Conservation (phyloP, 2,888 invertebrate species). For the Tromatobia lineatoria region DNA sequence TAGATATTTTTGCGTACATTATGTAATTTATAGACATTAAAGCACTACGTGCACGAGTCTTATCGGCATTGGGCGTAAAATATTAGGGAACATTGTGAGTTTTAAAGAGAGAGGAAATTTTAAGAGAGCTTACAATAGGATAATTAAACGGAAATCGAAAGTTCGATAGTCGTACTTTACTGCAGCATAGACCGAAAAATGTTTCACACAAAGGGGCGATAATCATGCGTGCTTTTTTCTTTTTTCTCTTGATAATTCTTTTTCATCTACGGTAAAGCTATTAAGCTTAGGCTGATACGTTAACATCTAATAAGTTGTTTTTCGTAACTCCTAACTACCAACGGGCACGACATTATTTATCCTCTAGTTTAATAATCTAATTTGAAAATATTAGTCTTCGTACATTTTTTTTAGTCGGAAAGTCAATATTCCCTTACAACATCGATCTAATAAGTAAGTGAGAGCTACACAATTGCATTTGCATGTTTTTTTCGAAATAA, state of each 20-base stretch:
- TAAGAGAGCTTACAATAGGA: slow-evolving; percentile 12
- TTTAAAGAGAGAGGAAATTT: neutral
- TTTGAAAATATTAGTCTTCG: slow-evolving; percentile 81
- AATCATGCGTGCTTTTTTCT: slow-evolving; percentile 29
- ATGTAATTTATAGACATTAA: slow-evolving; percentile 70
- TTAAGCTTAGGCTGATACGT: slow-evolving; percentile 75
- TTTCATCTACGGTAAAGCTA: slow-evolving; percentile 71
- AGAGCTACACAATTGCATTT: slow-evolving; percentile 48
- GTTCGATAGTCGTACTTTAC: slow-evolving; percentile 15
- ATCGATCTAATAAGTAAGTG: slow-evolving; percentile 58
- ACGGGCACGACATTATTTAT: slow-evolving; percentile 52
- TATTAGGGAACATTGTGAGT: slow-evolving; percentile 20
- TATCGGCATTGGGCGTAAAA: slow-evolving; percentile 43
- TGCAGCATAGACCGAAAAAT: slow-evolving; percentile 38
- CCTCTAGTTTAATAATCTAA: slow-evolving; percentile 76
- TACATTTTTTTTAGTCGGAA: slow-evolving; percentile 68
- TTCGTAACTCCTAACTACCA: slow-evolving; percentile 50
- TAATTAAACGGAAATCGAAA: slow-evolving; percentile 26
- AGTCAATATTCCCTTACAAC: slow-evolving; percentile 71
- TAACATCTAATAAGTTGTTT: slow-evolving; percentile 76
- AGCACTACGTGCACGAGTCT: slow-evolving; percentile 70
- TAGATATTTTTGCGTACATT: slow-evolving; percentile 46
- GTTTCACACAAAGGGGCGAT: slow-evolving; percentile 36
- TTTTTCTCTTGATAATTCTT: slow-evolving; percentile 6
- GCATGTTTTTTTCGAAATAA: slow-evolving; percentile 51